Conservation (phyloP, 1,140 invertebrate species). For the Ridgeia piscesae region DNA sequence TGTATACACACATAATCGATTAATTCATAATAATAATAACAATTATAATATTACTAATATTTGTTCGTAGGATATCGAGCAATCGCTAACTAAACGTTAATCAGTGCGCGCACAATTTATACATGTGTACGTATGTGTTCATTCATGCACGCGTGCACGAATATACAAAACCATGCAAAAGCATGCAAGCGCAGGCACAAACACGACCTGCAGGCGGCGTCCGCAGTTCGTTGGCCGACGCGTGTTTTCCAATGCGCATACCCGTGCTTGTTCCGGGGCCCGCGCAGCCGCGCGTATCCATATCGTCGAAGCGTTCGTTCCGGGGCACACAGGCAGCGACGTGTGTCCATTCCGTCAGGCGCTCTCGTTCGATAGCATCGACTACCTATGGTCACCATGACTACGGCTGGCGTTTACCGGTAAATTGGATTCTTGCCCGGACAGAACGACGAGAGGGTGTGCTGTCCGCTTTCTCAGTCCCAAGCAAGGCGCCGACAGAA, state of each 20-base stretch:
- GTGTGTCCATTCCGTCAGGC: background rate
- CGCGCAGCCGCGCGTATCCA: background rate
- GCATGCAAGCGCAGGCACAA: no score
- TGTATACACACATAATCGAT: no score
- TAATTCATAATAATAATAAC: no score
- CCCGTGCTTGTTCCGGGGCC: background rate
- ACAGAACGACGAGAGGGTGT: background rate
- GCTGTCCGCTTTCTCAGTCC: background rate
- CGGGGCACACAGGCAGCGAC: background rate
- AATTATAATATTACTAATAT: no score
- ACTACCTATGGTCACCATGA: background rate
- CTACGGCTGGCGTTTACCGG: background rate
- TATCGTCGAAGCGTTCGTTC: background rate
- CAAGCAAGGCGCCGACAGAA: background rate
- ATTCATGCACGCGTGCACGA: no score
- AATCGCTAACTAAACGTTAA: no score
- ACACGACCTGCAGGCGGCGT: background rate
- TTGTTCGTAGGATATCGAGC: no score
- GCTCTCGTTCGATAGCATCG: no score
- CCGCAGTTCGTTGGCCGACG: background rate
- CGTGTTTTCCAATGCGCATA: background rate
- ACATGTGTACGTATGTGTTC: no score
- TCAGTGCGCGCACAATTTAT: no score
- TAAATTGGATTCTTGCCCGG: background rate
- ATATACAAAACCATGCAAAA: no score